Percentiles rank a stretch among this genome's conserved stretches.
Evolutionary conservation across 2,113 vertebrate species (phyloP).

Genomic region (Phalacrocorax pelagicus): DNA sequence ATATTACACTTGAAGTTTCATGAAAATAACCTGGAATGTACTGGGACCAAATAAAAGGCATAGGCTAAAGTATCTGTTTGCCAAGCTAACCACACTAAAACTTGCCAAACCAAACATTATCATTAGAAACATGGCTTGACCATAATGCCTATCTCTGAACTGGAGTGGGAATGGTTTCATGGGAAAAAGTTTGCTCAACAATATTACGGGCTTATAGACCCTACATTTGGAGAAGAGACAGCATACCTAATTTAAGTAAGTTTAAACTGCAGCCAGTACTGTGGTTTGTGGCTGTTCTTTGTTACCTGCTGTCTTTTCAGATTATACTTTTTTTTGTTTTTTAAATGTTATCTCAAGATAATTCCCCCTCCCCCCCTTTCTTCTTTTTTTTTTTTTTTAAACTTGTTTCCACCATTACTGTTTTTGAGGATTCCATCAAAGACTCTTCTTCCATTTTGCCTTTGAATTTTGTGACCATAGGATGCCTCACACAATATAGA

Average conservation of each 20-base stretch:
- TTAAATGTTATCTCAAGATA: background rate
- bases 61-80: background rate
- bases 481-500: background rate
- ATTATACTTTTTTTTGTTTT: background rate
- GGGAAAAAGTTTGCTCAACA: slow-evolving; percentile 29
- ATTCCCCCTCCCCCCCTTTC: background rate
- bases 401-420: background rate
- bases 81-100: slow-evolving; percentile 7
- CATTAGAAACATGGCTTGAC: background rate
- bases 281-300: background rate
- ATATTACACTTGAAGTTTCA: slow-evolving; percentile 12
- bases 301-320: background rate
- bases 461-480: background rate
- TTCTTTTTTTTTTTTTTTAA: background rate
- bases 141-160: slow-evolving; percentile 10
- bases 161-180: slow-evolving; percentile 5
- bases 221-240: background rate
- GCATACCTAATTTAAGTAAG: background rate
- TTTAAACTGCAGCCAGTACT: background rate
- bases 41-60: slow-evolving; percentile 25
- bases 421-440: background rate
- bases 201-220: background rate
- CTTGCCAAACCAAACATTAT: slow-evolving; percentile 41
- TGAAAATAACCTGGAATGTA: slow-evolving; percentile 26
- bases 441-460: background rate